Evolutionary conservation across 2,797 vertebrate species (phyloP).

Genomic region (Lepus townsendii): DNA sequence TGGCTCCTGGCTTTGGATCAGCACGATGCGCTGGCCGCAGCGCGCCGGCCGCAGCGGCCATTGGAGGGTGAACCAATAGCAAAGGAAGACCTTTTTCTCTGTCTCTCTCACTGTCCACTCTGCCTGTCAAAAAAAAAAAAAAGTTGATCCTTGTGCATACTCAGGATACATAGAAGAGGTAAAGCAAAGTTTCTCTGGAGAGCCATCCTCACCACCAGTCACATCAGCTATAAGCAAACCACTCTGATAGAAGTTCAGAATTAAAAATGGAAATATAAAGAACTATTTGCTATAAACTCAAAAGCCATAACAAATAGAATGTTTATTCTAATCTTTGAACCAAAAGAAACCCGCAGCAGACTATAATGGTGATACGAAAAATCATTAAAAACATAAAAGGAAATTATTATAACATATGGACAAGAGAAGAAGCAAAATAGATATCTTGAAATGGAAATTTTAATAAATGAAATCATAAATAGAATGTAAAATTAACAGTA

Average conservation of each 20-base stretch:
- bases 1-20: no score
- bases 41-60: no score
- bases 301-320: not conserved
- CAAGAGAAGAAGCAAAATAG: not conserved
- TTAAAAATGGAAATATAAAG: not conserved
- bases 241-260: not conserved
- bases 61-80: no score
- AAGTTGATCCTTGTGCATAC: not conserved
- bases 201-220: not conserved
- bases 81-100: no score
- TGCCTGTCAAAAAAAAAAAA: no score
- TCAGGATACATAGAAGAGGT: not conserved
- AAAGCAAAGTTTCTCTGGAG: not conserved
- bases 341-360: not conserved
- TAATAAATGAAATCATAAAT: not conserved
- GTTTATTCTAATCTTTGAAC: not conserved
- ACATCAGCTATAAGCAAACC: not conserved
- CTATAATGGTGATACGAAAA: not conserved
- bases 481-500: not conserved
- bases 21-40: no score
- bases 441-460: not conserved
- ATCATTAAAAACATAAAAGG: not conserved
- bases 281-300: not conserved
- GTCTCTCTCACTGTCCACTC: no score
- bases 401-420: not conserved